Conservation (phyloP, 2,113 vertebrate genomes). For the rat (Rattus norvegicus) region GRCr8 NC_086025.1:30458501-30459000, state of each 20-base stretch:
- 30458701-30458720: constrained; percentile 44
- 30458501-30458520: background rate
- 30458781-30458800: constrained; percentile 23
- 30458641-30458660: constrained; percentile 57
- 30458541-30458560: constrained; percentile 24
- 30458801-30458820: background rate
- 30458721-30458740: background rate
- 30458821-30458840: constrained; percentile 19
- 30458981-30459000: background rate
- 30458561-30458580: constrained; percentile 59
- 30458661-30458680: constrained; percentile 59
- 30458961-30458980: constrained; percentile 32
- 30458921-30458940: background rate
- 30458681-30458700: constrained; percentile 56
- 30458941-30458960: constrained; percentile 15
- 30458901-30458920: background rate
- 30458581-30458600: constrained; percentile 47
- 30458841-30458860: background rate
- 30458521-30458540: constrained; percentile 42
- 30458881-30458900: constrained; percentile 47
- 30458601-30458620: constrained; percentile 53
- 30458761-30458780: constrained; percentile 54
- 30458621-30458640: constrained; percentile 70
- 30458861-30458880: constrained; percentile 33
- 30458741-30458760: constrained; percentile 53